Conservation (phyloP, 2,113 vertebrate species). For the Procapra przewalskii region DNA sequence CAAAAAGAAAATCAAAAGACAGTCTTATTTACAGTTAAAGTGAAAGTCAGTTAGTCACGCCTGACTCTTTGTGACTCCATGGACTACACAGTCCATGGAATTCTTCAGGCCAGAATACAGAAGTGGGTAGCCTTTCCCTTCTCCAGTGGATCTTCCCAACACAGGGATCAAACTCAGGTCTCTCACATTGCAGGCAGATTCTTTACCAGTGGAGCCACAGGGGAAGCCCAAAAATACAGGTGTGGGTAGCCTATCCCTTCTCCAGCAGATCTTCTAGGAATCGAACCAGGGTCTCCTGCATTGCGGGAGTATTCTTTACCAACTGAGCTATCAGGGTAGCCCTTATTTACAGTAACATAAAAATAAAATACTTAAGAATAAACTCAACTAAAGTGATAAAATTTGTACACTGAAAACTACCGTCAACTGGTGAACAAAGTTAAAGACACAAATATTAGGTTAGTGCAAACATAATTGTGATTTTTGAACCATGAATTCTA, state of each 20-base stretch:
- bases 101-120: background rate
- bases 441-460: background rate
- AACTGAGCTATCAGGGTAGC: background rate
- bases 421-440: background rate
- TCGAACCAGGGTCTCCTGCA: background rate
- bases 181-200: fast-evolving
- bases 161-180: background rate
- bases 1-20: background rate
- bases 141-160: background rate
- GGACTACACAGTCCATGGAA: background rate
- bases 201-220: background rate
- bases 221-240: background rate
- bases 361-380: background rate
- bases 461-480: background rate
- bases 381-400: background rate
- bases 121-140: background rate
- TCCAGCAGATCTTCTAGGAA: background rate
- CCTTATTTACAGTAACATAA: background rate
- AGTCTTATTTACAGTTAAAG: background rate
- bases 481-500: background rate
- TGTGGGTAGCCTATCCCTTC: background rate
- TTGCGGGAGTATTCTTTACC: background rate
- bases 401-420: background rate
- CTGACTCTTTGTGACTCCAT: background rate
- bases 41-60: background rate